Evolutionary conservation across 2,113 vertebrate genomes (phyloP).

Genomic region (Catharus fuscescens): DNA sequence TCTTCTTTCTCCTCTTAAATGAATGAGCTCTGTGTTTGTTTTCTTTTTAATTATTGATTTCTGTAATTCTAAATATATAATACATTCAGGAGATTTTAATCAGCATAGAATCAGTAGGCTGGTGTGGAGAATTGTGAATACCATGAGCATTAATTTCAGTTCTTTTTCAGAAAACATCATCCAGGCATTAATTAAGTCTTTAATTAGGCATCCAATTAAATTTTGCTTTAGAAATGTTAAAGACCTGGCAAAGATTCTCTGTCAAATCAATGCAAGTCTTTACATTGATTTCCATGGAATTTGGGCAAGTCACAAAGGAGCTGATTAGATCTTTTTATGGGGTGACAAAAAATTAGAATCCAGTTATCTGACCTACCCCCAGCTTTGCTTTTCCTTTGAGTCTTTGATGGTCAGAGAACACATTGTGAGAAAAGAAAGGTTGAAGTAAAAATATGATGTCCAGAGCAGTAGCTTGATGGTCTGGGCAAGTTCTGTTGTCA

Average conservation of each 20-base stretch:
- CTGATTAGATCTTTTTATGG: not conserved
- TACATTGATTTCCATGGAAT: not conserved
- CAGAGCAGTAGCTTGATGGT: not conserved
- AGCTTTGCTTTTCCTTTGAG: not conserved
- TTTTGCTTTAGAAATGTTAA: not conserved
- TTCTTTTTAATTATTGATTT: not conserved
- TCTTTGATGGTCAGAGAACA: not conserved
- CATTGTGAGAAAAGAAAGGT: not conserved
- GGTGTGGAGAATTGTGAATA: not conserved
- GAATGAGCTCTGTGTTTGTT: not conserved
- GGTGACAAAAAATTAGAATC: not conserved
- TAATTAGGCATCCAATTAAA: conserved; percentile 5
- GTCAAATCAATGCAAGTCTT: not conserved
- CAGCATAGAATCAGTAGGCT: not conserved
- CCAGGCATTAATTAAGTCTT: conserved; percentile 25
- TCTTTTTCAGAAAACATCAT: not conserved
- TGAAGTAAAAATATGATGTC: not conserved
- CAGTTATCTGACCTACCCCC: not conserved
- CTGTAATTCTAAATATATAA: not conserved
- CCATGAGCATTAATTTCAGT: not conserved
- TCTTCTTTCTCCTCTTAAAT: not conserved
- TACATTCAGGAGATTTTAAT: not conserved
- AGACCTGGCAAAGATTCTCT: not conserved
- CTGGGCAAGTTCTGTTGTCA: not conserved
- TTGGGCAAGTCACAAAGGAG: not conserved